phyloP scores from a whole-genome alignment of 2,113 vertebrate species.

The Crocuta crocuta region DNA sequence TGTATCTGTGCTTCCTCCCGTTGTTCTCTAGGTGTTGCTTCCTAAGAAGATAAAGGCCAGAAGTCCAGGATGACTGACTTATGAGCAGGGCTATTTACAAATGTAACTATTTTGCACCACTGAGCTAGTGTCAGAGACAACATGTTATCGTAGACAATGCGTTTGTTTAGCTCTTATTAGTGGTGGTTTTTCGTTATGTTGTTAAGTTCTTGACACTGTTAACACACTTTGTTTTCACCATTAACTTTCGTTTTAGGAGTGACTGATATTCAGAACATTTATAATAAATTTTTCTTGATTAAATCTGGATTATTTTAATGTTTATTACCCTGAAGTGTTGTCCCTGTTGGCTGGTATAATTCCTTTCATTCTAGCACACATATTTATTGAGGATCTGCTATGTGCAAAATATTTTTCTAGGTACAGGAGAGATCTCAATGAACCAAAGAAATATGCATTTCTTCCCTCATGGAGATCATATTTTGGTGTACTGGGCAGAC shows the following conservation, averaged over 20 bases:
- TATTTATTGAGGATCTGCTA: constrained; percentile 37
- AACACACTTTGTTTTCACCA: neutral
- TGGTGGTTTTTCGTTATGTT: constrained; percentile 13
- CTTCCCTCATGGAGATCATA: neutral
- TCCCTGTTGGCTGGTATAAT: neutral
- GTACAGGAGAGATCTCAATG: neutral
- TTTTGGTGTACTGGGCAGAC: constrained; percentile 15
- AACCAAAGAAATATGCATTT: neutral
- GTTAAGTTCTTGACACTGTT: constrained; percentile 33
- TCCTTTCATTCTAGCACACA: constrained; percentile 27
- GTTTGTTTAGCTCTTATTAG: neutral
- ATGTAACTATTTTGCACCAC: neutral
- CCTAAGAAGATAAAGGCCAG: constrained; percentile 7
- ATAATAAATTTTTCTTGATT: constrained; percentile 43
- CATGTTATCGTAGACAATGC: neutral
- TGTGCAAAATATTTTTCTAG: constrained; percentile 39
- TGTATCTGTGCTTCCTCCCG: neutral
- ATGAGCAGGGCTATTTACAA: constrained; percentile 36
- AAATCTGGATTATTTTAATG: constrained; percentile 38
- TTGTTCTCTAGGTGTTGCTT: neutral
- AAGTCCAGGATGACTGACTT: constrained; percentile 20
- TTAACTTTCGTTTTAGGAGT: constrained; percentile 56
- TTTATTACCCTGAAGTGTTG: constrained; percentile 33
- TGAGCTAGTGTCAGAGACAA: neutral
- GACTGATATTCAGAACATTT: neutral